phyloP scores from a whole-genome alignment of 2,888 invertebrate genomes.

The Lepetodrilus schrolli region DNA sequence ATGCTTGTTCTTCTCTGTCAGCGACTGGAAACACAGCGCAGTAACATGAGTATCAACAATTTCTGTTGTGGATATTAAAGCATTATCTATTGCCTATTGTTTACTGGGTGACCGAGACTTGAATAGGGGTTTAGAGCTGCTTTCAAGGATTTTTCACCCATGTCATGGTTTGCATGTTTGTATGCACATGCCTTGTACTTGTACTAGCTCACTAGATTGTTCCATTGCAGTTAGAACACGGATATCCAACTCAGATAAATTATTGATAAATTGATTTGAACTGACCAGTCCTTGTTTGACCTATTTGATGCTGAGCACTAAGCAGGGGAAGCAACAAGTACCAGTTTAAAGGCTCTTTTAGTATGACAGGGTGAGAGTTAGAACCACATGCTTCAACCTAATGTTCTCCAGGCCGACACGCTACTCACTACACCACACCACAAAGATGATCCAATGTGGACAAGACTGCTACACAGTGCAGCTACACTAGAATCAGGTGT shows the following conservation, averaged over 20 bases:
- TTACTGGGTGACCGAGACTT: no score
- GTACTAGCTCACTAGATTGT: background rate
- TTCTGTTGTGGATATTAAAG: no score
- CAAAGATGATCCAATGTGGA: background rate
- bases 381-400: no score
- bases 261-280: background rate
- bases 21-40: slow-evolving; percentile 59
- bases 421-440: background rate
- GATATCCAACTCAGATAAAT: background rate
- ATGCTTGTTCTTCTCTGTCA: slow-evolving; percentile 63
- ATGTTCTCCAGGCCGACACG: background rate
- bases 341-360: background rate
- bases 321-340: background rate
- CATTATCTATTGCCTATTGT: no score
- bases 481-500: no score
- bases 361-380: background rate
- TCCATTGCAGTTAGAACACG: background rate
- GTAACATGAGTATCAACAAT: no score
- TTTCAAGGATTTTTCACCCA: background rate
- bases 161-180: background rate
- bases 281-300: background rate
- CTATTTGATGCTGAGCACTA: background rate
- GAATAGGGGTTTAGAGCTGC: background rate
- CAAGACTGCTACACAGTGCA: no score
- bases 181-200: background rate